Conservation (phyloP, 1,140 invertebrate species). For the Zaprionus kolodkinae region DNA sequence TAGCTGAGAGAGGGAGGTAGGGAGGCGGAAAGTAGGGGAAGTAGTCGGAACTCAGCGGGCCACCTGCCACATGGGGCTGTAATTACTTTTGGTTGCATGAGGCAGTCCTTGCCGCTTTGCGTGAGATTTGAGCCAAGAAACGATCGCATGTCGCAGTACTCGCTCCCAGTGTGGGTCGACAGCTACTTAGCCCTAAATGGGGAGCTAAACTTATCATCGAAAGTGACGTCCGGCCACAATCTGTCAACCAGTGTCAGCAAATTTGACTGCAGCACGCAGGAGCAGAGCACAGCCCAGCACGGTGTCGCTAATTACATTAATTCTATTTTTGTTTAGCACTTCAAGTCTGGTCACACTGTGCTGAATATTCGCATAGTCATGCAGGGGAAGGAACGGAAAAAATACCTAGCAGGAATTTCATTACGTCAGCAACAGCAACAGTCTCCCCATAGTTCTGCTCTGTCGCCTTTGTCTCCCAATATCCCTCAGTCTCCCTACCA, state of each 20-base stretch:
- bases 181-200: constrained; percentile 23
- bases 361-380: constrained; percentile 34
- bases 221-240: constrained; percentile 24
- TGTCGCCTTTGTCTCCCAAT: constrained; percentile 18
- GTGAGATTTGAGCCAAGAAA: constrained; percentile 26
- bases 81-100: constrained; percentile 57
- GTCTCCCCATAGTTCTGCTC: constrained; percentile 22
- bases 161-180: constrained; percentile 2
- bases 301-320: constrained; percentile 54
- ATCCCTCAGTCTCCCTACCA: background rate
- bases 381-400: background rate
- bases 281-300: no score
- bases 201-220: constrained; percentile 18
- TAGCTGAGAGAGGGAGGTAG: background rate
- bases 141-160: background rate
- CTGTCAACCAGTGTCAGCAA: constrained; percentile 18
- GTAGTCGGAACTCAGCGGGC: constrained; percentile 3
- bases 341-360: constrained; percentile 15
- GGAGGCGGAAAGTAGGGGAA: background rate
- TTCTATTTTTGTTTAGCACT: constrained; percentile 19
- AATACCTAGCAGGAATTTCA: constrained; percentile 56
- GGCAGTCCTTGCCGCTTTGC: constrained; percentile 6
- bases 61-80: constrained; percentile 30
- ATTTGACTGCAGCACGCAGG: constrained; percentile 32
- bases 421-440: constrained; percentile 47